Percentiles rank a stretch among this genome's conserved stretches.
Conservation (phyloP, 1,140 invertebrate species). For the Cataglyphis hispanica region DNA sequence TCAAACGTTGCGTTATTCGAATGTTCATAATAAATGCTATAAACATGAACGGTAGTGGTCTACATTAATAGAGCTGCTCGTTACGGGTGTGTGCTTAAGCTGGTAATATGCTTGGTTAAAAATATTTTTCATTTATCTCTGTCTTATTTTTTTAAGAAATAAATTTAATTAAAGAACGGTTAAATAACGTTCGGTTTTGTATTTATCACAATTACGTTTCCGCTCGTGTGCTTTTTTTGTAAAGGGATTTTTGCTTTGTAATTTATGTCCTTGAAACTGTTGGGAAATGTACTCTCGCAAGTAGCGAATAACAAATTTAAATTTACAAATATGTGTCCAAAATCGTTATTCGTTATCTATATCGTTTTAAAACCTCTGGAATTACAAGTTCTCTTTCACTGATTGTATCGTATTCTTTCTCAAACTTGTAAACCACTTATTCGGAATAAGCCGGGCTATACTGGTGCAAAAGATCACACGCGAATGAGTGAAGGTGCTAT, state of each 20-base stretch:
- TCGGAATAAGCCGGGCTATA: conserved; percentile 30
- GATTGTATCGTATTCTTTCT: conserved; percentile 44
- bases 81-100: conserved; percentile 72
- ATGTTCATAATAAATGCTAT: conserved; percentile 76
- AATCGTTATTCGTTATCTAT: conserved; percentile 30
- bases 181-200: conserved; percentile 43
- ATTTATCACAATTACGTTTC: conserved; percentile 34
- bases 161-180: conserved; percentile 30
- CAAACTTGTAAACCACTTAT: conserved; percentile 18
- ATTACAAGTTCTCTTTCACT: conserved; percentile 18
- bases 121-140: conserved; percentile 43
- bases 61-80: conserved; percentile 70
- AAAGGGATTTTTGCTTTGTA: conserved; percentile 58
- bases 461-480: conserved; percentile 42
- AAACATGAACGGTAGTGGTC: conserved; percentile 74
- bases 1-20: conserved; percentile 70
- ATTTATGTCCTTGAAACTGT: conserved; percentile 55
- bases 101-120: conserved; percentile 52
- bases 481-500: conserved; percentile 43
- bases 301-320: conserved; percentile 27
- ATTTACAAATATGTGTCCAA: conserved; percentile 13
- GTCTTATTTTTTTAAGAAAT: background rate
- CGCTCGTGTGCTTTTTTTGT: conserved; percentile 55
- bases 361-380: conserved; percentile 5
- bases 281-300: conserved; percentile 10